Evolutionary conservation across 2,797 vertebrate species (phyloP).

Genomic region (Carduelis carduelis): DNA sequence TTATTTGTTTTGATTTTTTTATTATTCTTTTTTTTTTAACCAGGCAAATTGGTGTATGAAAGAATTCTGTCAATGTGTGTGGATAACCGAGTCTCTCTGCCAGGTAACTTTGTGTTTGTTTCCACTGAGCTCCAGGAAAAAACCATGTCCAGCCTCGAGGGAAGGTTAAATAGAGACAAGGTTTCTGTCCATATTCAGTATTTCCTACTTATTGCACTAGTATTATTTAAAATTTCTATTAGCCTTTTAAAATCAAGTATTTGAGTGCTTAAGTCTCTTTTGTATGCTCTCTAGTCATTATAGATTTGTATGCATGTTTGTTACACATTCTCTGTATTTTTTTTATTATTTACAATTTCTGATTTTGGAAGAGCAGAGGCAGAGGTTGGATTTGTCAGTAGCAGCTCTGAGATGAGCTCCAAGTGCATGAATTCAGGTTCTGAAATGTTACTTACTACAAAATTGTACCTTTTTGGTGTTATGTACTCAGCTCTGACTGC

Average conservation of each 20-base stretch:
- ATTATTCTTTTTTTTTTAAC: background rate
- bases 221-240: background rate
- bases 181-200: background rate
- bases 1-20: background rate
- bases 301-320: background rate
- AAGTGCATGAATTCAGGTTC: background rate
- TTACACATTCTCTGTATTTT: background rate
- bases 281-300: background rate
- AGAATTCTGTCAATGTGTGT: slow-evolving; percentile 93
- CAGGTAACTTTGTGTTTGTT: slow-evolving; percentile 75
- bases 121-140: background rate
- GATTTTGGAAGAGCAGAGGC: background rate
- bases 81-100: slow-evolving; percentile 73
- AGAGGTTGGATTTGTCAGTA: background rate
- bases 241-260: background rate
- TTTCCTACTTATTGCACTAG: background rate
- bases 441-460: background rate
- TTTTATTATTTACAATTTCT: background rate
- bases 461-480: background rate
- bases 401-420: background rate
- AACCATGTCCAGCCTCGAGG: background rate
- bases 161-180: background rate
- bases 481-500: background rate
- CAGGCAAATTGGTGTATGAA: slow-evolving; percentile 94
- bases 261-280: background rate